phyloP scores from a whole-genome alignment of 2,888 invertebrate species.

The Venustoraphidia nigricollis region DNA sequence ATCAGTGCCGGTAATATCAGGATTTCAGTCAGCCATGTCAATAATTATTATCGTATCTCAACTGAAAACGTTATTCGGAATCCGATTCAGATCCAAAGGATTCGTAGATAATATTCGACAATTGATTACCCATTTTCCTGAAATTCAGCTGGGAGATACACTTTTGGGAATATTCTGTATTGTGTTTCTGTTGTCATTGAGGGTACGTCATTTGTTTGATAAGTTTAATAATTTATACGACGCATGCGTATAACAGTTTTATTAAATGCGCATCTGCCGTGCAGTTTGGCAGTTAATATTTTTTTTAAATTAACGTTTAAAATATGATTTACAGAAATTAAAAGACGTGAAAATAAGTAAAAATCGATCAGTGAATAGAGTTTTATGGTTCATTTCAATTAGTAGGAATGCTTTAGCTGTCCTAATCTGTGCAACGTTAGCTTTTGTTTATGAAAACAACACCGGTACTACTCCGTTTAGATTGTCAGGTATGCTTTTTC shows the following conservation, averaged over 20 bases:
- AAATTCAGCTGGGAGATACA: slow-evolving; percentile 43
- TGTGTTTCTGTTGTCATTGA: slow-evolving; percentile 42
- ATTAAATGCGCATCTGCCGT: no score
- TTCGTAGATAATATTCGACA: slow-evolving; percentile 41
- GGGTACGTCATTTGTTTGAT: slow-evolving; percentile 33
- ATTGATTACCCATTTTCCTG: slow-evolving; percentile 30
- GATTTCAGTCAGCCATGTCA: slow-evolving; percentile 74
- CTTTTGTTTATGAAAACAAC: slow-evolving; percentile 32
- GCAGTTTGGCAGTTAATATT: not conserved
- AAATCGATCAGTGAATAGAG: slow-evolving; percentile 31
- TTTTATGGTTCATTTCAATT: slow-evolving; percentile 59
- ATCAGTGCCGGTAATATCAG: slow-evolving; percentile 66
- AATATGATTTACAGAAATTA: slow-evolving; percentile 35
- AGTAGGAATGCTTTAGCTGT: slow-evolving; percentile 68
- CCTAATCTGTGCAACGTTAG: slow-evolving; percentile 40
- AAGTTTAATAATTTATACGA: not conserved
- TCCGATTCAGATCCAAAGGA: slow-evolving; percentile 51
- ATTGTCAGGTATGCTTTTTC: slow-evolving; percentile 32
- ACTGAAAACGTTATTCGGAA: slow-evolving; percentile 56
- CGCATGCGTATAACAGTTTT: no score
- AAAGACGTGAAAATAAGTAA: slow-evolving; percentile 35
- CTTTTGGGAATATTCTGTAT: slow-evolving; percentile 50
- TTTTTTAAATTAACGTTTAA: slow-evolving; percentile 1
- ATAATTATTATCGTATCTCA: slow-evolving; percentile 62
- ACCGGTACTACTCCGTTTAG: slow-evolving; percentile 42